Percentiles rank a stretch among this genome's conserved stretches.
phyloP scores from a whole-genome alignment of 1,140 invertebrate genomes.

The Amyelois transitella region DNA sequence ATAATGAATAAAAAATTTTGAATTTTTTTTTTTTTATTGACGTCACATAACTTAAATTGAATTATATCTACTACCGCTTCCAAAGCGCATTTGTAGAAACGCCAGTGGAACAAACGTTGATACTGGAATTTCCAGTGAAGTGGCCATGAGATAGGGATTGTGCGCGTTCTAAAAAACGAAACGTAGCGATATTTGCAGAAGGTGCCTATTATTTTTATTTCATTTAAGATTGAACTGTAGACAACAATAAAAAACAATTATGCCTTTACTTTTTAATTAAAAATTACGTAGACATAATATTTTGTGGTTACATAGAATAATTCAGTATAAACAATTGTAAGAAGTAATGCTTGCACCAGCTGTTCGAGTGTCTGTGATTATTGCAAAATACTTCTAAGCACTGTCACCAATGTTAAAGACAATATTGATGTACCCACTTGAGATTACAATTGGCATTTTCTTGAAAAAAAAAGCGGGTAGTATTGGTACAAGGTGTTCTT shows the following conservation, averaged over 20 bases:
- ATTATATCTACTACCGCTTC: no score
- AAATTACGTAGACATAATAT: conserved; percentile 73
- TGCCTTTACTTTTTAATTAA: conserved; percentile 66
- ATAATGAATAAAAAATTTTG: no score
- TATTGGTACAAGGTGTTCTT: conserved; percentile 44
- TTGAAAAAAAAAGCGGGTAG: conserved; percentile 45
- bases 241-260: conserved; percentile 7
- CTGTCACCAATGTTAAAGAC: conserved; percentile 33
- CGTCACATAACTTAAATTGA: no score
- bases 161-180: no score
- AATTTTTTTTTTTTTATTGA: no score
- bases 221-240: not conserved
- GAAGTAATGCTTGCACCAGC: conserved; percentile 53
- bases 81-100: no score
- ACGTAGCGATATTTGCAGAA: not conserved
- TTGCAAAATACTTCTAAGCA: conserved; percentile 39
- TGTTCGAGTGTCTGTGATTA: conserved; percentile 36
- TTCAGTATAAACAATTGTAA: conserved; percentile 68
- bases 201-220: not conserved
- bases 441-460: conserved; percentile 32
- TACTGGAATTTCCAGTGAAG: no score
- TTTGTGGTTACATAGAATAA: conserved; percentile 70
- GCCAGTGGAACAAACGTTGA: no score
- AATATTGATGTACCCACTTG: conserved; percentile 29
- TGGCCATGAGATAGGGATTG: no score